Base-by-base conservation (phyloP, 2,888 invertebrate genomes). In the Pteria penguin region DNA sequence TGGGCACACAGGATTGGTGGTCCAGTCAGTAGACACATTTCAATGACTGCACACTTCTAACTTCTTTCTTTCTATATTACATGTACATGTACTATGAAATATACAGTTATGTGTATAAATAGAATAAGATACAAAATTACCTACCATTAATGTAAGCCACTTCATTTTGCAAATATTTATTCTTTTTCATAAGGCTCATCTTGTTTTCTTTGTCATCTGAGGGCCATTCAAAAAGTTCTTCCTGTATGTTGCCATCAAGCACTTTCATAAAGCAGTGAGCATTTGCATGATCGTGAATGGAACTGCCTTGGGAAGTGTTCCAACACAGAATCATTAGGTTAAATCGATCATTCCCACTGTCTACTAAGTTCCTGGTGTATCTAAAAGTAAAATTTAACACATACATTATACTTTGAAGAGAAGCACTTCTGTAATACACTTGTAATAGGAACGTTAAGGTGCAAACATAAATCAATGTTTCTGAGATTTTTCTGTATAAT, bases 281-380 rank as follows among this genome's bases (percentile, higher is more conserved):
- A 89, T 98, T 95, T 0, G 98, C 95, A 90, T 99, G 99, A 92
- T 98, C 98, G 92, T 99, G 99, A 83, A 99, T 98, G 11, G 96
- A 95, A 0, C 98, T 97, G 0, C 96, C 96, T 83, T 98, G 97
- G 0, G 97, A 97, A 90, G 98, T 97, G 26, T 97, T 97, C 99
- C 99, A 99, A 93, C 99, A 99, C n/a, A 99, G 93, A 32, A 98
- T 94, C 96, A 99, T 97, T 82, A 99, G 93, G 93, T 99, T 99
- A 93, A 98, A 99, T 90, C 97, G 97, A 0, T 97, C 98, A 91
- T 99, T 99, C 3, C 99, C 99, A 76, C 94, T 95, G 89, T 99
- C 98, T 0, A 99, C 97, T 86, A 99, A 93, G 93, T 99, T 99
- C 36, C 99, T 93, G 0, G 99, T 99, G 91, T 99, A 99, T 90